Evolutionary conservation across 2,113 vertebrate species (phyloP).

Genomic region (Casuarius casuarius): DNA sequence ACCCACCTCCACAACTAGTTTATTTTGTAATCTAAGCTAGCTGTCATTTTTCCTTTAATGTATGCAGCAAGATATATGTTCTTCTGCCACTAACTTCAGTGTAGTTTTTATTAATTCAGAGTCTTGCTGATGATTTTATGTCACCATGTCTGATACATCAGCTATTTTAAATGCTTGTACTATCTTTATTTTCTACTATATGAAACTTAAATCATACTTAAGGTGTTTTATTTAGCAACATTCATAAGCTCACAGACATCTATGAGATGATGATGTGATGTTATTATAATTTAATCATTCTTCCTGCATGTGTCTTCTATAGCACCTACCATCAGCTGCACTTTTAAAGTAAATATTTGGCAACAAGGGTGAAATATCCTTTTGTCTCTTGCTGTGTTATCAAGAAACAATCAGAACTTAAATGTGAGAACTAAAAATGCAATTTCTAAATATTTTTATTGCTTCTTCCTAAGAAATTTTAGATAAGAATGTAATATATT

Average conservation of each 20-base stretch:
- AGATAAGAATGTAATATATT: background rate
- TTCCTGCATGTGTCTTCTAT: background rate
- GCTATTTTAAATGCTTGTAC: background rate
- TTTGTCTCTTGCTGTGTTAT: background rate
- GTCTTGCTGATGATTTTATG: background rate
- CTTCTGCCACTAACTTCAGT: background rate
- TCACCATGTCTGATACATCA: background rate
- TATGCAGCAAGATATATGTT: background rate
- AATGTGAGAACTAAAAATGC: background rate
- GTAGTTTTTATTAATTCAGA: background rate
- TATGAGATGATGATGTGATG: background rate
- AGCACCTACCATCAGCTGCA: background rate
- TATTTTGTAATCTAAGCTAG: background rate
- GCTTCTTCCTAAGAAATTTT: background rate
- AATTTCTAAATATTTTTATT: background rate
- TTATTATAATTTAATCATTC: background rate
- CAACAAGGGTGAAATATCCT: background rate
- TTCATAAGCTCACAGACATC: background rate
- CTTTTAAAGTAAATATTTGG: background rate
- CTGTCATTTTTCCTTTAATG: background rate
- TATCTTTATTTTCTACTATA: background rate
- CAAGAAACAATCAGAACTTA: background rate
- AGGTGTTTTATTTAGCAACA: background rate
- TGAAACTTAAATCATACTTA: background rate
- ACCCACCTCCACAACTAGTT: background rate